Base-by-base conservation (phyloP, 2,797 vertebrate species). In the Arnoldichthys spilopterus region DNA sequence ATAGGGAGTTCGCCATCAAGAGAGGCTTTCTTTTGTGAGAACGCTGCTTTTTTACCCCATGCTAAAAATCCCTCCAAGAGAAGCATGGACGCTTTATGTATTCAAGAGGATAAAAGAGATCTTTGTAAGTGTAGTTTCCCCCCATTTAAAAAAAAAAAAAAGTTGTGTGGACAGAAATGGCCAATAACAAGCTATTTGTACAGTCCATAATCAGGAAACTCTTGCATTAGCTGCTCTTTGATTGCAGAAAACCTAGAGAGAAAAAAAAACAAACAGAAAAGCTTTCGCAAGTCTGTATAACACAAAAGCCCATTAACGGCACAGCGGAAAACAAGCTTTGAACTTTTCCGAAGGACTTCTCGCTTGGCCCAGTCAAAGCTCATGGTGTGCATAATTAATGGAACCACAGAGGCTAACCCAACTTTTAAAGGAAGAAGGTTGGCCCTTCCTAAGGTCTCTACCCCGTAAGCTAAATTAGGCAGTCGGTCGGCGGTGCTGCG, bases 401-500 rank as follows among this genome's bases (percentile, higher is more conserved):
- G 66, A 79, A 80, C 22, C 53, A 70, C 54, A 63, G 78, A 80
- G 62, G 59, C 74, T 74, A 68, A 79, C 32, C 28, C 49, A 74
- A 74, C 74, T 73, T 86, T 74, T 56, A 78, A 75, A 77, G 76
- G 58, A 64, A 72, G 73, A 62, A 56, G n/a, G 64, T 77, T 15
- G 81, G 84, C 86, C 81, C 88, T 88, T 85, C 66, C 89, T 83
- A 69, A 83, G 84, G 56, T 69, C 45, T 63, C 69, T 63, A 75
- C 78, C 47, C n/a, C 80, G 40, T 66, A 84, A 89, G 85, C 82
- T 86, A 68, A 90, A 87, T 83, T 84, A 74, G 78, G 66, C 70
- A 54, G 86, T 82, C 87, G 86, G 87, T 88, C 84, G 73, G 76
- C 84, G 81, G 58, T 75, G 86, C 74, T 76, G 86, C 87, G 61